Evolutionary conservation across 2,113 vertebrate species (phyloP).

Genomic region (Vanacampus margaritifer): DNA sequence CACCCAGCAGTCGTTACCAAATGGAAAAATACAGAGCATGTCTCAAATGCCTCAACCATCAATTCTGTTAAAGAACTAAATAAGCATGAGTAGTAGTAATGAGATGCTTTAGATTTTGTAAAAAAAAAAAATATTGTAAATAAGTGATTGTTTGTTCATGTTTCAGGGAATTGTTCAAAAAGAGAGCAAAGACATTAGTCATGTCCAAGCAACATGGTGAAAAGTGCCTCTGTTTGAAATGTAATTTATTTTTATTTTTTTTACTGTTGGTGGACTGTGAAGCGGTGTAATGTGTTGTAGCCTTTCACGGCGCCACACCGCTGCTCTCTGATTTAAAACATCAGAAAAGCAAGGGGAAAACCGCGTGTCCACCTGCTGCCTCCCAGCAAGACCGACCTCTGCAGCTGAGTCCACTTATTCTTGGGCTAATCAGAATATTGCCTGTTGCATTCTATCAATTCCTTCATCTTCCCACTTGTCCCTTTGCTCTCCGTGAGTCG

Average conservation of each 20-base stretch:
- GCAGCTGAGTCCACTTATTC: conserved; percentile 12
- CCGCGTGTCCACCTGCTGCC: conserved; percentile 37
- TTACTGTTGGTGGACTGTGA: conserved; percentile 25
- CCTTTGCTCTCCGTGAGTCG: not conserved
- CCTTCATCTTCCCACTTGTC: not conserved
- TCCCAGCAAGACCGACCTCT: conserved; percentile 23
- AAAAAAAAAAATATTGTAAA: too few species aligned
- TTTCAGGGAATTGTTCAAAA: not conserved
- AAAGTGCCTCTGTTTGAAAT: conserved; percentile 27
- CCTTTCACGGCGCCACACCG: conserved; percentile 12
- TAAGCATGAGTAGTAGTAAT: not conserved
- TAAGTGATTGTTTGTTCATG: too few species aligned
- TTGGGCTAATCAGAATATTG: not conserved
- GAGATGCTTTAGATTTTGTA: too few species aligned
- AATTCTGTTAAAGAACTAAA: not conserved
- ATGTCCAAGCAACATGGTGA: conserved; percentile 10
- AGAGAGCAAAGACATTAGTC: conserved; percentile 17
- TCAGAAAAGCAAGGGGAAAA: conserved; percentile 23
- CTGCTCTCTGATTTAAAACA: conserved; percentile 22
- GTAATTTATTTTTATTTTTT: not conserved
- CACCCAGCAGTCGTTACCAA: not conserved
- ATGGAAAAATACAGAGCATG: not conserved
- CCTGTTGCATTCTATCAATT: conserved; percentile 1
- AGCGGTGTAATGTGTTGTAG: conserved; percentile 3
- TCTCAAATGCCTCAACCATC: not conserved